Evolutionary conservation across 2,113 vertebrate species (phyloP).

Genomic region (Tichodroma muraria): DNA sequence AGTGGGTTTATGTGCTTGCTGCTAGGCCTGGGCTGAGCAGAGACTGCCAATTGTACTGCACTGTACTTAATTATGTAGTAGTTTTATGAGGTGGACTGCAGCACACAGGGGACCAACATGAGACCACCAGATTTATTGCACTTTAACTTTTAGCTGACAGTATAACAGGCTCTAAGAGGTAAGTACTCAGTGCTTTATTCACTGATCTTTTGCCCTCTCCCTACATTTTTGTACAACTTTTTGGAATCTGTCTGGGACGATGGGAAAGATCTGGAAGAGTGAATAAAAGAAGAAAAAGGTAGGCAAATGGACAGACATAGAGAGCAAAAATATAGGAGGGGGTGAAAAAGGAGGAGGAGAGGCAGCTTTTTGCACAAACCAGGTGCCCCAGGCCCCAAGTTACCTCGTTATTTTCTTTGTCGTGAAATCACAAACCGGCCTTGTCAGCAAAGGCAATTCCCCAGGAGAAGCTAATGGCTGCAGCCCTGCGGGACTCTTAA

Average conservation of each 20-base stretch:
- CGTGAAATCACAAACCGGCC: background rate
- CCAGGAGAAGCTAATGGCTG: background rate
- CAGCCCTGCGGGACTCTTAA: background rate
- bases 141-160: conserved; percentile 66
- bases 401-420: background rate
- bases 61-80: conserved; percentile 72
- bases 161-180: conserved; percentile 59
- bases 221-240: background rate
- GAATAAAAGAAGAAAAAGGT: background rate
- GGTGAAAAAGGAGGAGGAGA: background rate
- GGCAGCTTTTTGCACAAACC: background rate
- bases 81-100: conserved; percentile 74
- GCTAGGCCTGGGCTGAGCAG: conserved; percentile 44
- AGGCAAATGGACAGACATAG: background rate
- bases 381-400: background rate
- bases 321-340: background rate
- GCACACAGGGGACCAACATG: conserved; percentile 52
- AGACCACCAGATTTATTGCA: conserved; percentile 69
- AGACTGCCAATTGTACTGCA: conserved; percentile 56
- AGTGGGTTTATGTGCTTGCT: background rate
- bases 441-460: background rate
- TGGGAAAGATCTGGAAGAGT: background rate
- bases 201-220: conserved; percentile 47
- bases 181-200: conserved; percentile 55
- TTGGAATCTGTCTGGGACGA: background rate